phyloP scores from a whole-genome alignment of 2,113 vertebrate species.

The Progne subis region DNA sequence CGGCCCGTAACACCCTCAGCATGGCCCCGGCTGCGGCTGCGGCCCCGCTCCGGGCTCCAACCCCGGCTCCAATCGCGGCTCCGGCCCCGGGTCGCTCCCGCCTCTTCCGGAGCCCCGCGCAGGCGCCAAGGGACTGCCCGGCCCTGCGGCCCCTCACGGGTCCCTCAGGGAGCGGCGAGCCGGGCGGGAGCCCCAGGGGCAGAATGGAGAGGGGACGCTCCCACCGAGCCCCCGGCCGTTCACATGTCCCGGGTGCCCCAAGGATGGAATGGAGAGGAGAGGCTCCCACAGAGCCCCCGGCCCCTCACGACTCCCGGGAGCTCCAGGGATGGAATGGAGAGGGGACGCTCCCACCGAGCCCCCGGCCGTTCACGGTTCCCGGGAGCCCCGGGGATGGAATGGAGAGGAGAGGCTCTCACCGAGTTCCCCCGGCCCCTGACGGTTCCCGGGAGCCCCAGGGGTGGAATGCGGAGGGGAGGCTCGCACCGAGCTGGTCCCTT shows the following conservation, averaged over 20 bases:
- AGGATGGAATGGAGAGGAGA: background rate
- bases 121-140: background rate
- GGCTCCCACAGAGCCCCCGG: too few species aligned
- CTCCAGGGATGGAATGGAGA: too few species aligned
- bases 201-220: background rate
- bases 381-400: too few species aligned
- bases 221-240: too few species aligned
- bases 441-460: background rate
- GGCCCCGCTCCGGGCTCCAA: background rate
- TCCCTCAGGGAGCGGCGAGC: too few species aligned
- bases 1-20: background rate
- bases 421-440: too few species aligned
- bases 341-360: too few species aligned
- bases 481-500: rapidly evolving
- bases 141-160: too few species aligned
- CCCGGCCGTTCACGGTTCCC: background rate
- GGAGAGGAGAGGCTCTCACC: too few species aligned
- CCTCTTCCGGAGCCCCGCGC: background rate
- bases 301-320: too few species aligned
- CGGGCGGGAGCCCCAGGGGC: too few species aligned
- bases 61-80: background rate
- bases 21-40: background rate
- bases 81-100: background rate
- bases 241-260: too few species aligned
- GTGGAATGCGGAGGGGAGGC: rapidly evolving